Conservation (phyloP, 1,140 invertebrate genomes). For the Cydia pomonella region DNA sequence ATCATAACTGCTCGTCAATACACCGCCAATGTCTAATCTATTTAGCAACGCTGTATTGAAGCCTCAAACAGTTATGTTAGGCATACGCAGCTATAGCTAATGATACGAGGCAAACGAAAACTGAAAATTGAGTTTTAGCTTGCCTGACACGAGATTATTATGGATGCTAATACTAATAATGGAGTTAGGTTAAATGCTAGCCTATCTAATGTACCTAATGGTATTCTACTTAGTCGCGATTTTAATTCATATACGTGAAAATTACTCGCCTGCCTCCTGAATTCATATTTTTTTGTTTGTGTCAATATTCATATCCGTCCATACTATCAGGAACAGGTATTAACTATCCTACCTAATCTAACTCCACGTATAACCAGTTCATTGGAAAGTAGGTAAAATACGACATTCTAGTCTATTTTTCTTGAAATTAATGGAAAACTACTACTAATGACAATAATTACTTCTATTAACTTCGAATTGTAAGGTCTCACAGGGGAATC, state of each 20-base stretch:
- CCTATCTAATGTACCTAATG: background rate
- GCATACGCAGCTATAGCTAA: constrained; percentile 7
- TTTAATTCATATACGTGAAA: background rate
- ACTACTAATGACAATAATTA: background rate
- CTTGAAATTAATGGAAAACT: background rate
- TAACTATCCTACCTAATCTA: background rate
- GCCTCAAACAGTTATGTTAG: constrained; percentile 12
- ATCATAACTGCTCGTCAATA: constrained; percentile 48
- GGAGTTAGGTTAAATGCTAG: background rate
- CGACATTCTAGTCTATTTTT: background rate
- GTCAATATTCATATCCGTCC: no score
- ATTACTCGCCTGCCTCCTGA: background rate
- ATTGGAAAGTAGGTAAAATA: background rate
- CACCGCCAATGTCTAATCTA: background rate
- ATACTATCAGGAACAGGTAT: background rate
- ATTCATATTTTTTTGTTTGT: background rate
- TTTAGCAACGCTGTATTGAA: constrained; percentile 9
- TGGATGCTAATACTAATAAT: background rate
- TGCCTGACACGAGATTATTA: background rate
- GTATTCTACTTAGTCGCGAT: background rate
- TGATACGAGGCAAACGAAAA: constrained; percentile 6
- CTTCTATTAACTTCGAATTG: background rate
- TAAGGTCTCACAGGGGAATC: constrained; percentile 19
- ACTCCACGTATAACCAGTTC: background rate
- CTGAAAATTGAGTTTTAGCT: background rate